Percentiles rank a stretch among this genome's conserved stretches.
These are phyloP conservation scores for Malachius bipustulatus DNA, from an alignment of 2,888 invertebrate species.

Conservation along the genomic window DNA sequence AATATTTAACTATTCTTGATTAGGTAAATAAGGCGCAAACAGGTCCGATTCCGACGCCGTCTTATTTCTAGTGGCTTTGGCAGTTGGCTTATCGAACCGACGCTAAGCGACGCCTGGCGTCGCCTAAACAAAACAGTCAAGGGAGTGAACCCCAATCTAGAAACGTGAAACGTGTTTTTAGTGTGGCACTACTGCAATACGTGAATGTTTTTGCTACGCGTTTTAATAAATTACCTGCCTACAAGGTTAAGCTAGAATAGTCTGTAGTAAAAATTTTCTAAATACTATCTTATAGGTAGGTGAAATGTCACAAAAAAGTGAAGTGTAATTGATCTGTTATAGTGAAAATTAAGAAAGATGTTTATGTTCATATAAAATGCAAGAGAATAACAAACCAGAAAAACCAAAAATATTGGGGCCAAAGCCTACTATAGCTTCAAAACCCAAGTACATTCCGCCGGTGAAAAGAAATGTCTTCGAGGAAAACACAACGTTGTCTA, in stretches of 20 bases:
- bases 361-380: constrained; percentile 22
- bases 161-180: constrained; percentile 33
- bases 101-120: constrained; percentile 26
- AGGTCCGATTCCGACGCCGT: too few relatives aligned
- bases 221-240: too few relatives aligned
- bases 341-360: not conserved
- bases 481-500: not conserved
- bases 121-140: constrained; percentile 27
- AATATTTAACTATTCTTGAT: too few relatives aligned
- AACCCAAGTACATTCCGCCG: constrained; percentile 38
- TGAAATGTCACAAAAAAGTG: too few relatives aligned
- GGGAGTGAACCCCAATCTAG: constrained; percentile 37
- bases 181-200: constrained; percentile 27
- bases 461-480: constrained; percentile 21
- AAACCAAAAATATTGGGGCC: constrained; percentile 33
- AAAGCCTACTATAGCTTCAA: constrained; percentile 31
- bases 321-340: too few relatives aligned
- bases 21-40: too few relatives aligned
- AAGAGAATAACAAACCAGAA: constrained; percentile 28
- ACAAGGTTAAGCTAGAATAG: too few relatives aligned
- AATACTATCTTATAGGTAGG: too few relatives aligned
- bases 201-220: constrained; percentile 16
- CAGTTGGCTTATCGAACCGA: constrained; percentile 11
- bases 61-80: too few relatives aligned
- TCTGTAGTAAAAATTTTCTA: too few relatives aligned